Conservation (phyloP, 1,140 invertebrate species). For the Trichomalopsis sarcophagae region DNA sequence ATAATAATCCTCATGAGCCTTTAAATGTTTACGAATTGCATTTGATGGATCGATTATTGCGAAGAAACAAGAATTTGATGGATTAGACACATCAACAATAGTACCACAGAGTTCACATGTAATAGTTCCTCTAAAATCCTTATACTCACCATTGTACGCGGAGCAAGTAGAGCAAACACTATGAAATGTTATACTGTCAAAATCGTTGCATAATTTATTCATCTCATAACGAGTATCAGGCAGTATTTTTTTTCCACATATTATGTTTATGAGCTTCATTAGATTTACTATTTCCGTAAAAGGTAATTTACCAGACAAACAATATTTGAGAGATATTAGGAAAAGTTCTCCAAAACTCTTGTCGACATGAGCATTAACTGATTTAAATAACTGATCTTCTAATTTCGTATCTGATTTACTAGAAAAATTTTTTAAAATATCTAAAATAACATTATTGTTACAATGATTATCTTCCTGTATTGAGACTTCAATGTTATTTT, state of each 20-base stretch:
- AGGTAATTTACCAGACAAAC: too few species aligned
- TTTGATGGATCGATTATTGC: background rate
- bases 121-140: background rate
- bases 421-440: too few species aligned
- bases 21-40: background rate
- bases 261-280: background rate
- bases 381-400: too few species aligned
- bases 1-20: slow-evolving; percentile 3
- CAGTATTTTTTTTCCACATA: background rate
- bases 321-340: too few species aligned
- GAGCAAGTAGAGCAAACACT: background rate
- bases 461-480: too few species aligned
- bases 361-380: too few species aligned
- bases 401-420: too few species aligned
- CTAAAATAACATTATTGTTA: too few species aligned
- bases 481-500: too few species aligned
- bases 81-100: background rate
- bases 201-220: background rate
- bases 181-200: background rate
- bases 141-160: background rate
- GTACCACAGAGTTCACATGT: background rate
- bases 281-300: too few species aligned
- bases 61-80: background rate
- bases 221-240: background rate
- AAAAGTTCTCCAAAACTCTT: too few species aligned